Evolutionary conservation across 2,113 vertebrate species (phyloP), one percentile per base, ranked within the genome.

Genomic region (Lates calcarifer): DNA sequence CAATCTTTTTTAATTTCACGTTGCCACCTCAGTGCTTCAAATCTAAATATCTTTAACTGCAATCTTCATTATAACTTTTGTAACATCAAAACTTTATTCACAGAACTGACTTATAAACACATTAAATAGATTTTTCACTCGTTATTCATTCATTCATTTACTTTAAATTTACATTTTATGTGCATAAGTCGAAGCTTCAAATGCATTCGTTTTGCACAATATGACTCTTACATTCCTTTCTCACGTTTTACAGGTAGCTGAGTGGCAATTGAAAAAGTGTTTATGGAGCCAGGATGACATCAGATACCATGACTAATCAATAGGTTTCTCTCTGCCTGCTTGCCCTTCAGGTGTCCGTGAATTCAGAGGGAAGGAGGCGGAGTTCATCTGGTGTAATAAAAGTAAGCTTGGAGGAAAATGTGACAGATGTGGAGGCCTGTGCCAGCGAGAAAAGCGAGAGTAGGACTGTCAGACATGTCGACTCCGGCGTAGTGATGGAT

Each of bases 401-500:
- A 91, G 82, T 82, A 79, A 84, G 73, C 83, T 72, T 11, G 82
- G 79, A 88, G 92, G 92, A 87, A 90, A 91, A 87, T 70, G 89
- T 90, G 92, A 93, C 90, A 82, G 87, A 91, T 87, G 85, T 80
- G 77, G 79, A 81, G 86, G 88, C 83, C 86, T 63, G 86, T 84
- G 88, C 88, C 92, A 91, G 90, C 85, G 83, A 89, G 89, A 83
- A 93, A 93, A 92, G 93, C 76, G 92, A 94, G 93, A 95, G 92
- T 84, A 81, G 90, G 89, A 81, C 91, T 94, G 95, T 94, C 93
- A 95, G 95, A 95, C 95, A 93, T 81, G 91, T 91, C 85, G 95
- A 94, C 95, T 95, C 94, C 94, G 90, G 90, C 87, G 60, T 37
- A 3, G 93, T 95, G 95, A 95, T 95, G 93, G 94, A 95, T 95